Percentiles rank a stretch among this genome's conserved stretches.
phyloP scores from a whole-genome alignment of 2,888 invertebrate genomes.

The Xylota segnis region DNA sequence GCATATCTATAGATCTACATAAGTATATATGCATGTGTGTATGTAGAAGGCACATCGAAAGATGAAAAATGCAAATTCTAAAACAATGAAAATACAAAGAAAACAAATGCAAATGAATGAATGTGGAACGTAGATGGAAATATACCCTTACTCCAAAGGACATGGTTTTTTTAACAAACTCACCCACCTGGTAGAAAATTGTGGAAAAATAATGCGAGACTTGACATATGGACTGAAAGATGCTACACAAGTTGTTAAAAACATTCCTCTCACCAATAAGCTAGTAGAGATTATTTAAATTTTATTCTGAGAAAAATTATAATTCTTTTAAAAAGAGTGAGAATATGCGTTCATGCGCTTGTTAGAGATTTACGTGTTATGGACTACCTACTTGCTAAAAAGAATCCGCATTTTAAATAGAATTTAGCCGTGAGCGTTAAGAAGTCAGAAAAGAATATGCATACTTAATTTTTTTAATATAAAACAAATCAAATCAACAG shows the following conservation, averaged over 20 bases:
- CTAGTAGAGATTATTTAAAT: constrained; percentile 63
- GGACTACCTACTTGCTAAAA: not conserved
- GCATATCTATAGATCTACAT: not conserved
- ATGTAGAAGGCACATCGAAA: not conserved
- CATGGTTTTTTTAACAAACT: not conserved
- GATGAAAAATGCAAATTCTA: constrained; percentile 57
- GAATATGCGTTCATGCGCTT: not conserved
- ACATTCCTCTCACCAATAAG: constrained; percentile 12
- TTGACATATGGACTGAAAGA: constrained; percentile 59
- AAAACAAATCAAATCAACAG: too few relatives aligned
- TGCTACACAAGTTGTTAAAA: constrained; percentile 37
- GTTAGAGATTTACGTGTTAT: not conserved
- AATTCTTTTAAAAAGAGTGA: not conserved
- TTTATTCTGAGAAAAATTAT: constrained; percentile 26
- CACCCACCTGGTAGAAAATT: constrained; percentile 29
- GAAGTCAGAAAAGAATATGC: too few relatives aligned
- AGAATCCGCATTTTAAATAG: not conserved
- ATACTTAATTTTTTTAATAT: too few relatives aligned
- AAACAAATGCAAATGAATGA: constrained; percentile 58
- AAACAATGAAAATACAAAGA: constrained; percentile 40
- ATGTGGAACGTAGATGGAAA: constrained; percentile 25
- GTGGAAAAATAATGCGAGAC: constrained; percentile 55
- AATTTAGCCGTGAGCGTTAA: not conserved
- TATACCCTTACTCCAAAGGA: constrained; percentile 5
- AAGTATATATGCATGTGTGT: not conserved